A percentile compares a stretch with the other conserved stretches of the same genome.
phyloP scores from a whole-genome alignment of 2,113 vertebrate species.

The Phyllostomus hastatus region DNA sequence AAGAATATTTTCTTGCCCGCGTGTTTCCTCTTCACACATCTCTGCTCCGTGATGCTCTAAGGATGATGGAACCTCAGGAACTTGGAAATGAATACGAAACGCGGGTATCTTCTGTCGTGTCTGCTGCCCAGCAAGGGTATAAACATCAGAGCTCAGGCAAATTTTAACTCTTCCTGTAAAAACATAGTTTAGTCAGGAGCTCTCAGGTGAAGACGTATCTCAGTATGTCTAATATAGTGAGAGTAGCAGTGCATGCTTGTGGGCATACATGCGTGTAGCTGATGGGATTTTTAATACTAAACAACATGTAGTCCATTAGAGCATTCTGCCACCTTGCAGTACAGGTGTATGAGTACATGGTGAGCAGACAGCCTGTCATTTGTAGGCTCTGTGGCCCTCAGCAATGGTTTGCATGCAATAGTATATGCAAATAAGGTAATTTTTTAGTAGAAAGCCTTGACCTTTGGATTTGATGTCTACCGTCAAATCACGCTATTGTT shows the following conservation, averaged over 20 bases:
- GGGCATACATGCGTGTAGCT: not conserved
- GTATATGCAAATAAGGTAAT: not conserved
- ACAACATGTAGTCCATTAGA: not conserved
- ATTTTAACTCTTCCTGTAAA: not conserved
- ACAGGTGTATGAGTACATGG: not conserved
- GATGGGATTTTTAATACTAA: not conserved
- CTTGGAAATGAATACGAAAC: not conserved
- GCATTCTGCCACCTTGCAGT: not conserved
- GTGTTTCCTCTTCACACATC: not conserved
- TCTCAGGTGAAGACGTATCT: slow-evolving; percentile 3
- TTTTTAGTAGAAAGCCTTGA: not conserved
- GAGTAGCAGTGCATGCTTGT: not conserved
- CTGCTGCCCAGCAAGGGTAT: not conserved
- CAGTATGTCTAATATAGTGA: not conserved
- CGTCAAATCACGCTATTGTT: not conserved
- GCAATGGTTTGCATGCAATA: not conserved
- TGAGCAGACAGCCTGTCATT: not conserved
- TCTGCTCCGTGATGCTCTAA: not conserved
- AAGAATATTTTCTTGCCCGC: not conserved
- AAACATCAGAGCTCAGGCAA: not conserved
- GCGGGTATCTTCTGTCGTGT: not conserved
- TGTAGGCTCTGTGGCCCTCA: not conserved
- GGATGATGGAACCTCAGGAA: not conserved
- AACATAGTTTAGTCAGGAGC: not conserved
- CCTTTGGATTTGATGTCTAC: slow-evolving; percentile 30